These are phyloP conservation scores for Melanotaenia trifasciata DNA, from an alignment of 2,797 vertebrate genomes.

Conservation along the genomic window DNA sequence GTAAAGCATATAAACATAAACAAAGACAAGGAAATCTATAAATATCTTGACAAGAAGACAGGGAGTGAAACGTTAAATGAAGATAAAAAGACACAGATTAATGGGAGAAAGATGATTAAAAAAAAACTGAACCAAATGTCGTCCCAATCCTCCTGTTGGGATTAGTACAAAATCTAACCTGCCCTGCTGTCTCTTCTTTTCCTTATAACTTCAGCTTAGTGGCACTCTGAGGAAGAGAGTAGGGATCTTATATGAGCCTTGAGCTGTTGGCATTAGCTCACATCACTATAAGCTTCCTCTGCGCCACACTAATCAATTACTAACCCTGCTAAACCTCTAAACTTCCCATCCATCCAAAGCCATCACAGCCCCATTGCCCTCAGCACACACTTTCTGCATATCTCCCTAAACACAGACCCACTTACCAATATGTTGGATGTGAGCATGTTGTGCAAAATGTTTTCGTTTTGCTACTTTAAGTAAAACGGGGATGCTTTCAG, in stretches of 20 bases:
- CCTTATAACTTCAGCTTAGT: conserved; percentile 59
- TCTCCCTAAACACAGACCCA: conserved; percentile 12
- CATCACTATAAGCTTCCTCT: conserved; percentile 56
- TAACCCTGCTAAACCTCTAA: conserved; percentile 44
- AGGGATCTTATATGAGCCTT: conserved; percentile 52
- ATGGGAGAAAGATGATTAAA: neutral
- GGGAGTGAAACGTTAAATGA: conserved; percentile 21
- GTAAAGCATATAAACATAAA: neutral
- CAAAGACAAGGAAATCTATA: conserved; percentile 1
- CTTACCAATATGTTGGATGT: conserved; percentile 14
- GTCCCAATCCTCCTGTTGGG: conserved; percentile 60
- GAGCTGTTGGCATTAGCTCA: conserved; percentile 66
- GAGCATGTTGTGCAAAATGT: neutral
- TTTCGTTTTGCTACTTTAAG: neutral
- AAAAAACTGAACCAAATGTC: conserved; percentile 41
- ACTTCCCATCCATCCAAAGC: conserved; percentile 38
- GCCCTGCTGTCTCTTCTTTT: conserved; percentile 49
- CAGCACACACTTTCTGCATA: neutral
- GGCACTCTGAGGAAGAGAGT: conserved; percentile 51
- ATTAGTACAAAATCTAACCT: conserved; percentile 71
- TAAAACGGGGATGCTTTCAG: neutral
- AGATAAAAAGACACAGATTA: conserved; percentile 8
- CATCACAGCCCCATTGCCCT: conserved; percentile 13
- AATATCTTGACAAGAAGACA: conserved; percentile 19
- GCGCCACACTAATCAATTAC: conserved; percentile 71